Evolutionary conservation across 2,797 vertebrate genomes (phyloP).

Genomic region (Eulemur mongoz): DNA sequence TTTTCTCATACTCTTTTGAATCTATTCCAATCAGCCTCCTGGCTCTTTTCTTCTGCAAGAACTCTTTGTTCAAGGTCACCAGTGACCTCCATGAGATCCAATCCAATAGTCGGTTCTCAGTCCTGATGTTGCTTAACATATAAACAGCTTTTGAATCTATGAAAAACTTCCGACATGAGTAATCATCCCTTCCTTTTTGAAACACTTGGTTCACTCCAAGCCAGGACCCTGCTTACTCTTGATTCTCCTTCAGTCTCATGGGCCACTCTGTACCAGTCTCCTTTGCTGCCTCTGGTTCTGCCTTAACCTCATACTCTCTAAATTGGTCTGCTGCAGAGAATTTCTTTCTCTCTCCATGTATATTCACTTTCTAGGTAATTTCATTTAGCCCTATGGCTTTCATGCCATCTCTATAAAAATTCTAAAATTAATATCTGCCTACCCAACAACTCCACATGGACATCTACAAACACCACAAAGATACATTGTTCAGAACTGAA

Average conservation of each 20-base stretch:
- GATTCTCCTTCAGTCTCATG: constrained; percentile 24
- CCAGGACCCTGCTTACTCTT: background rate
- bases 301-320: background rate
- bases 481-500: background rate
- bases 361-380: background rate
- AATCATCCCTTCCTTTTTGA: background rate
- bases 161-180: background rate
- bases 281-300: background rate
- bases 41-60: background rate
- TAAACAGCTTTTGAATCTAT: background rate
- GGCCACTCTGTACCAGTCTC: constrained; percentile 7
- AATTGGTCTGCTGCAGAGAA: background rate
- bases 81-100: background rate
- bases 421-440: background rate
- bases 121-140: background rate
- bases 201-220: background rate
- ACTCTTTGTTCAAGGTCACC: background rate
- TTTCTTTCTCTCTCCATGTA: background rate
- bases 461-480: background rate
- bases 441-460: background rate
- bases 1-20: background rate
- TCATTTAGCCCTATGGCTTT: background rate
- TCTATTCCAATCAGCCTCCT: background rate
- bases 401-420: background rate
- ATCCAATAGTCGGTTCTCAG: background rate